Conservation (phyloP, 2,888 invertebrate species). For the Drosophila lacicola region DNA sequence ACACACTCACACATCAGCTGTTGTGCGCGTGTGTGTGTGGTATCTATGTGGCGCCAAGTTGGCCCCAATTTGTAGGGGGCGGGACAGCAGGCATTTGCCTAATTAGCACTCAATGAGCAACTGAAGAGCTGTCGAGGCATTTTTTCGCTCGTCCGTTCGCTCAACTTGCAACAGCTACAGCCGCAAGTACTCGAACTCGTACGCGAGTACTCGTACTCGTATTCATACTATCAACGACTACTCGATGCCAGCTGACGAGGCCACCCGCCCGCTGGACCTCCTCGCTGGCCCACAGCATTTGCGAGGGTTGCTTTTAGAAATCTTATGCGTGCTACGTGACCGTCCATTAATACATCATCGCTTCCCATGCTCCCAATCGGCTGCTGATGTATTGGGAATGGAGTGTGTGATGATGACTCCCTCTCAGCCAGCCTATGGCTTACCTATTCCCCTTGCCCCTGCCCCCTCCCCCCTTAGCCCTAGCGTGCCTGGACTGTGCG, state of each 20-base stretch:
- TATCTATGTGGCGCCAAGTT: constrained; percentile 76
- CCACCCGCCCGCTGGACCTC: constrained; percentile 17
- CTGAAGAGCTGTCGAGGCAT: constrained; percentile 58
- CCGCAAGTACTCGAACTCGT: constrained; percentile 27
- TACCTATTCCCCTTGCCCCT: not conserved
- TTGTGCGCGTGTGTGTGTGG: constrained; percentile 39
- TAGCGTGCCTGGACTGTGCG: constrained; percentile 6
- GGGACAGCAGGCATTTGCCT: constrained; percentile 74
- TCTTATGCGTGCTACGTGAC: constrained; percentile 74
- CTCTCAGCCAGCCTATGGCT: not conserved
- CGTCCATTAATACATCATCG: constrained; percentile 76
- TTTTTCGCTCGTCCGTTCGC: constrained; percentile 37
- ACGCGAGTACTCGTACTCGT: constrained; percentile 6
- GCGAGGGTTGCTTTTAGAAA: constrained; percentile 75
- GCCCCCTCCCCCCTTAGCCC: not conserved
- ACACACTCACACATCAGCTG: constrained; percentile 25
- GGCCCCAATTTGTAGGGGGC: constrained; percentile 77
- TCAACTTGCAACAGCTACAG: constrained; percentile 45
- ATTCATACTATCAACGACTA: constrained; percentile 30
- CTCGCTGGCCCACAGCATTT: constrained; percentile 21
- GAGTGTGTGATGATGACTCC: constrained; percentile 35
- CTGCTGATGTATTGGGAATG: constrained; percentile 70
- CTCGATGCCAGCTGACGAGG: constrained; percentile 54
- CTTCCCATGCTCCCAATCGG: constrained; percentile 49
- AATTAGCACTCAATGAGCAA: constrained; percentile 76